These are phyloP conservation scores for Ptilodon capucinus DNA, from an alignment of 2,888 invertebrate species.

Conservation along the genomic window DNA sequence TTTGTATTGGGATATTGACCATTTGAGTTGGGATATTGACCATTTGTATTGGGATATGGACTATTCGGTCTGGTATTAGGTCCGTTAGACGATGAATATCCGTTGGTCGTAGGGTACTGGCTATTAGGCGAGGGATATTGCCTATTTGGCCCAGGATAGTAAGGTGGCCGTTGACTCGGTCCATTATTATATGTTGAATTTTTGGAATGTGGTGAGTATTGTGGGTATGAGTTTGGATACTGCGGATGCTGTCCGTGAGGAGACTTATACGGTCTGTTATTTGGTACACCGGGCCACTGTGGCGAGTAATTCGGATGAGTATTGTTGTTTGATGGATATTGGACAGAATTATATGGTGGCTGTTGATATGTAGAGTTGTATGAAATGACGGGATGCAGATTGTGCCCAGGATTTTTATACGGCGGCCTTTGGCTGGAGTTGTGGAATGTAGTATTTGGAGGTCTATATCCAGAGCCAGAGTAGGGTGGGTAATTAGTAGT, in stretches of 20 bases:
- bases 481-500: constrained; percentile 12
- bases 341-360: constrained; percentile 11
- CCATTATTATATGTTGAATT: background rate
- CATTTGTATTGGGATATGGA: constrained; percentile 4
- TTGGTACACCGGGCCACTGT: background rate
- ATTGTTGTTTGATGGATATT: constrained; percentile 6
- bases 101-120: background rate
- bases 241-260: constrained; percentile 7
- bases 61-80: constrained; percentile 2
- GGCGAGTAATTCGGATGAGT: background rate
- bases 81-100: constrained; percentile 5
- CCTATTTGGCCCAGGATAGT: constrained; percentile 1
- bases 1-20: constrained; percentile 7
- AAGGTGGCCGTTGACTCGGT: background rate
- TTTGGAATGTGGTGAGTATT: constrained; percentile 2
- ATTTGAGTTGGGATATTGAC: constrained; percentile 8
- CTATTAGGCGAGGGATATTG: background rate
- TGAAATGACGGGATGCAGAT: background rate
- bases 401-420: constrained; percentile 11
- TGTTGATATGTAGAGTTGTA: background rate
- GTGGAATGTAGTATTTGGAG: constrained; percentile 16
- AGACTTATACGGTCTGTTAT: background rate
- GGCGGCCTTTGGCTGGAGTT: constrained; percentile 21
- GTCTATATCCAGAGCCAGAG: constrained; percentile 5
- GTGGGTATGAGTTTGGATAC: constrained; percentile 1